phyloP scores from a whole-genome alignment of 2,888 invertebrate species.

The Incurvaria masculella region DNA sequence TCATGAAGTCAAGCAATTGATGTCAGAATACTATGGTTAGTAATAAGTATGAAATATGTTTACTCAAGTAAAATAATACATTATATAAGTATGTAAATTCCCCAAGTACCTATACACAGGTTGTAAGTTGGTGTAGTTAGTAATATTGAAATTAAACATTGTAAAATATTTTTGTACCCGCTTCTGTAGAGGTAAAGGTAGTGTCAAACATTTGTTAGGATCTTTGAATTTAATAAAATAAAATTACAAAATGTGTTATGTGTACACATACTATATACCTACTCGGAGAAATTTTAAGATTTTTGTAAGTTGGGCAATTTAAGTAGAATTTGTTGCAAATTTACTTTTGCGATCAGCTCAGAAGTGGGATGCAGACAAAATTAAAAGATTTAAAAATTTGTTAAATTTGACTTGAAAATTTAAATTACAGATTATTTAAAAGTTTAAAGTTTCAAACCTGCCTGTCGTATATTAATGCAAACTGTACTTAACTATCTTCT shows the following conservation, averaged over 20 bases:
- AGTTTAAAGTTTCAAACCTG: too few species aligned
- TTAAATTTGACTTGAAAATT: too few species aligned
- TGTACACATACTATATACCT: not conserved
- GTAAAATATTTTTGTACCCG: conserved; percentile 21
- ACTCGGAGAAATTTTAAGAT: not conserved
- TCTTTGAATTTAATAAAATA: conserved; percentile 18
- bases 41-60: too few species aligned
- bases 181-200: conserved; percentile 14
- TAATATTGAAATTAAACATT: conserved; percentile 1
- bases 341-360: too few species aligned
- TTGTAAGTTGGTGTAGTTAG: conserved; percentile 12
- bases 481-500: not conserved
- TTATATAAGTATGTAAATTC: not conserved
- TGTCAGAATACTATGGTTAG: too few species aligned
- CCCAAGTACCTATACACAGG: conserved; percentile 5
- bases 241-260: not conserved
- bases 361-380: too few species aligned
- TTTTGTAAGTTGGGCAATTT: too few species aligned
- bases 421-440: too few species aligned
- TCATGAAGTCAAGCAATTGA: too few species aligned
- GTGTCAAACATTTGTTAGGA: conserved; percentile 19
- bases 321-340: too few species aligned
- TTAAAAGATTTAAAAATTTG: too few species aligned
- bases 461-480: not conserved
- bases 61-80: not conserved